These are phyloP conservation scores for Drosophila burlai DNA, from an alignment of 1,140 invertebrate genomes.

Conservation along the genomic window DNA sequence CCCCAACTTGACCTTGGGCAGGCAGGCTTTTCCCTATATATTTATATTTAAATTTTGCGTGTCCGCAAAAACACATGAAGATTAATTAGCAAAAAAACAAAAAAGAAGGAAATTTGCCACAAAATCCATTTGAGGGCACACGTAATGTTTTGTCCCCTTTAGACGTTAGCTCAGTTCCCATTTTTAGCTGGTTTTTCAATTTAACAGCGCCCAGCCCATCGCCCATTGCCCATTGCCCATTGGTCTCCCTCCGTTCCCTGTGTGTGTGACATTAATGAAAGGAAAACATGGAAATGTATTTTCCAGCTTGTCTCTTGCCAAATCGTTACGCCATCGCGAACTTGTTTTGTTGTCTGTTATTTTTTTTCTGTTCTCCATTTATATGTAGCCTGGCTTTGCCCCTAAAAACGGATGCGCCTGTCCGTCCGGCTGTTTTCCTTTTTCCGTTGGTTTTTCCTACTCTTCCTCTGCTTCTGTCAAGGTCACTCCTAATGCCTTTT, in stretches of 20 bases:
- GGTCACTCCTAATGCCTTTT: slow-evolving; percentile 56
- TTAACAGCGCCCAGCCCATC: slow-evolving; percentile 29
- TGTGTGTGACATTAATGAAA: slow-evolving; percentile 65
- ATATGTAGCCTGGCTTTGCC: slow-evolving; percentile 1
- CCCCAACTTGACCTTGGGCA: slow-evolving; percentile 30
- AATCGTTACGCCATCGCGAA: slow-evolving; percentile 60
- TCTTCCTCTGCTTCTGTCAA: slow-evolving; percentile 35
- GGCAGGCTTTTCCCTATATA: slow-evolving; percentile 1
- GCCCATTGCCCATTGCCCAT: slow-evolving; percentile 24
- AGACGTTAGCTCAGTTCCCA: slow-evolving; percentile 37
- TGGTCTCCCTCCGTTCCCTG: background rate
- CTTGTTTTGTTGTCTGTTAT: slow-evolving; percentile 39
- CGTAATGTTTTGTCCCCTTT: slow-evolving; percentile 12
- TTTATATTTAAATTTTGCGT: slow-evolving; percentile 34
- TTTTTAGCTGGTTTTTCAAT: slow-evolving; percentile 43
- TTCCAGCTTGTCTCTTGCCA: slow-evolving; percentile 40
- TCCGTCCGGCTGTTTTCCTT: slow-evolving; percentile 13
- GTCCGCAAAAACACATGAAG: slow-evolving; percentile 20
- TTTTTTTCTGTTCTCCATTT: slow-evolving; percentile 18
- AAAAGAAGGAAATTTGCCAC: slow-evolving; percentile 13
- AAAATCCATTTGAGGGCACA: slow-evolving; percentile 45
- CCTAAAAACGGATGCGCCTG: slow-evolving; percentile 28
- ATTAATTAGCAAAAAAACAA: slow-evolving; percentile 28
- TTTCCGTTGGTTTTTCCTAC: slow-evolving; percentile 1
- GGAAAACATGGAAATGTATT: slow-evolving; percentile 64